These are phyloP conservation scores for Dallia pectoralis DNA, from an alignment of 2,797 vertebrate genomes.

Conservation along the genomic window DNA sequence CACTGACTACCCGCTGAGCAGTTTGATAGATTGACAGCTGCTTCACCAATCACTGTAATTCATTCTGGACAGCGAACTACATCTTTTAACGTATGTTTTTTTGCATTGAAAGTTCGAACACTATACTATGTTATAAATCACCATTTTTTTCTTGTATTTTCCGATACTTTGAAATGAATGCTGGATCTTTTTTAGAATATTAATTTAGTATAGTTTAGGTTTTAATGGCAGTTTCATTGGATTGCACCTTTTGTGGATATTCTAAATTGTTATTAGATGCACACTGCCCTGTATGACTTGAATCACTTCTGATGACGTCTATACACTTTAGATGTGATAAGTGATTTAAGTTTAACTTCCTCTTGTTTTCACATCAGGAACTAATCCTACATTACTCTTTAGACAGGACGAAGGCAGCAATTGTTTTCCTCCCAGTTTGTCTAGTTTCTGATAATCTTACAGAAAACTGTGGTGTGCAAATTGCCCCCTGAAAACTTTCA, in stretches of 20 bases:
- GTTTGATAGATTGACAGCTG: conserved; percentile 24
- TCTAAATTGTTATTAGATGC: not conserved
- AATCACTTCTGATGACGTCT: conserved; percentile 10
- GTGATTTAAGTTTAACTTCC: conserved; percentile 60
- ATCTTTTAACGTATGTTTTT: not conserved
- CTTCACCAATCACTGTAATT: conserved; percentile 15
- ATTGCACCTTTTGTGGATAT: not conserved
- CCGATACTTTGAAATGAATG: not conserved
- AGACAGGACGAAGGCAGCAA: not conserved
- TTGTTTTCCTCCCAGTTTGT: conserved; percentile 16
- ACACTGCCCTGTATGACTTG: conserved; percentile 14
- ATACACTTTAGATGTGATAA: conserved; percentile 42
- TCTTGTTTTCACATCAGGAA: conserved; percentile 27
- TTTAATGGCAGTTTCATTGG: not conserved
- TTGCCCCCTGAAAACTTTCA: not conserved
- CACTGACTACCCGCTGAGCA: conserved; percentile 11
- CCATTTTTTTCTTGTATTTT: not conserved
- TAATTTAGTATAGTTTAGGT: not conserved
- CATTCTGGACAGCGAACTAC: not conserved
- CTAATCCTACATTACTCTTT: conserved; percentile 35
- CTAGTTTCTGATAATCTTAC: not conserved
- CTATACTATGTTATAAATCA: not conserved
- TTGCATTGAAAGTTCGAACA: not conserved
- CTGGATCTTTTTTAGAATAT: not conserved
- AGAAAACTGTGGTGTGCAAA: not conserved